phyloP scores from a whole-genome alignment of 2,113 vertebrate species.

The Macquaria ambigua region DNA sequence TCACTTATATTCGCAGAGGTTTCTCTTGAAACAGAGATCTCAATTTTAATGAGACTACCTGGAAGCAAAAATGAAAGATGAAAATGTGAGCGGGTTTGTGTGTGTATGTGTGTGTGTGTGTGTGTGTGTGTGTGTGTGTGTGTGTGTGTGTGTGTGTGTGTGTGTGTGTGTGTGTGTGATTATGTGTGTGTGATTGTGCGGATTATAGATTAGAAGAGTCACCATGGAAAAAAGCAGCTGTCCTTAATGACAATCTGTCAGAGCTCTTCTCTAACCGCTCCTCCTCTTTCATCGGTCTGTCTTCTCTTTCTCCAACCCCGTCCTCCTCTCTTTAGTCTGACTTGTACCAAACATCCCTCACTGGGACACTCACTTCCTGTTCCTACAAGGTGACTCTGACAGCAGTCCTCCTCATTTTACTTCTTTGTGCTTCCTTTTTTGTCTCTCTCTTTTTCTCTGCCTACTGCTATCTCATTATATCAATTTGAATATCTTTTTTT shows the following conservation, averaged over 20 bases:
- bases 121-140: conserved; percentile 15
- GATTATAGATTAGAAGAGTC: conserved; percentile 62
- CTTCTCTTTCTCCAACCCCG: conserved; percentile 31
- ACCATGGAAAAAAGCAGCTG: conserved; percentile 70
- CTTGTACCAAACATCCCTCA: conserved; percentile 57
- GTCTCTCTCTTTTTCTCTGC: background rate
- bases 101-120: conserved; percentile 17
- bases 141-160: conserved; percentile 13
- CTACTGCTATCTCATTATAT: background rate
- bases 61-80: conserved; percentile 36
- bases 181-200: conserved; percentile 19
- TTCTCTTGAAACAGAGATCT: conserved; percentile 42
- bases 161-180: conserved; percentile 17
- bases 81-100: conserved; percentile 30
- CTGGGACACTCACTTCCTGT: conserved; percentile 53
- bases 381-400: conserved; percentile 80
- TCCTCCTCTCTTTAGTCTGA: conserved; percentile 46
- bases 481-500: background rate
- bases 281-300: conserved; percentile 65
- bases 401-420: conserved; percentile 47
- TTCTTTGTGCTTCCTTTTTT: conserved; percentile 5
- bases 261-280: conserved; percentile 55
- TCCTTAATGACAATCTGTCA: conserved; percentile 81
- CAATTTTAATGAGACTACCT: conserved; percentile 38
- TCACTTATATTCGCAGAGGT: conserved; percentile 19